phyloP scores from a whole-genome alignment of 2,888 invertebrate genomes.

The Andrena bucephala region DNA sequence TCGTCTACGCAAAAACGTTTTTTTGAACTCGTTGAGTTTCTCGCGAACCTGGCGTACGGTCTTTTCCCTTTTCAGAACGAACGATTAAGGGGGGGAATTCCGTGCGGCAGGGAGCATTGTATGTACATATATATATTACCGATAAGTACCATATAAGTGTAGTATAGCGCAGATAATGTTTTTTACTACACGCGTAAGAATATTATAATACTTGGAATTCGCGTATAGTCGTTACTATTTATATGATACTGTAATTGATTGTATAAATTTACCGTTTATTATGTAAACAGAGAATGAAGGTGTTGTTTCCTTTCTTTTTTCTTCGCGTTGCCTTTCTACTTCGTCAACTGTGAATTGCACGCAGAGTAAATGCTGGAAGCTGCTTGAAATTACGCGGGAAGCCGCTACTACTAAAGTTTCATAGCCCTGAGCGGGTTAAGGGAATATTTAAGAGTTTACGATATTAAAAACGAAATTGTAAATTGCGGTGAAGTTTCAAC shows the following conservation, averaged over 20 bases:
- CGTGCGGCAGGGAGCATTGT: conserved; percentile 67
- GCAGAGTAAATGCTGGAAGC: too few species aligned
- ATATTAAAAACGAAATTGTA: too few species aligned
- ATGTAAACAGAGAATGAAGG: conserved; percentile 69
- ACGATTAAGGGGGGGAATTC: conserved; percentile 26
- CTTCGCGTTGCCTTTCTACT: background rate
- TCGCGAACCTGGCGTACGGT: conserved; percentile 10
- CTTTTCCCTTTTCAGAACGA: conserved; percentile 7
- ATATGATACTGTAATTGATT: conserved; percentile 76
- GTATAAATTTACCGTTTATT: conserved; percentile 80
- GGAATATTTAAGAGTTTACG: too few species aligned
- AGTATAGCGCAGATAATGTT: conserved; percentile 70
- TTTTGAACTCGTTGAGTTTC: conserved; percentile 16
- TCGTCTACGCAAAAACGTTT: conserved; percentile 9
- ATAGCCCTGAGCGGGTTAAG: too few species aligned
- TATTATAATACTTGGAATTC: conserved; percentile 68
- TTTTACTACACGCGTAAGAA: conserved; percentile 75
- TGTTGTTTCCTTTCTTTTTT: conserved; percentile 2
- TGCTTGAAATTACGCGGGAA: too few species aligned
- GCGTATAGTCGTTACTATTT: conserved; percentile 75
- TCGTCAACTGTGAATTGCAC: too few species aligned
- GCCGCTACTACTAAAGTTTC: too few species aligned
- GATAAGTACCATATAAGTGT: conserved; percentile 65
- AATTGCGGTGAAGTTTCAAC: too few species aligned
- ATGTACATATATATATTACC: conserved; percentile 66